Percentiles rank a stretch among this genome's conserved stretches.
Conservation (phyloP, 2,888 invertebrate species). For the Xestia ashworthii region DNA sequence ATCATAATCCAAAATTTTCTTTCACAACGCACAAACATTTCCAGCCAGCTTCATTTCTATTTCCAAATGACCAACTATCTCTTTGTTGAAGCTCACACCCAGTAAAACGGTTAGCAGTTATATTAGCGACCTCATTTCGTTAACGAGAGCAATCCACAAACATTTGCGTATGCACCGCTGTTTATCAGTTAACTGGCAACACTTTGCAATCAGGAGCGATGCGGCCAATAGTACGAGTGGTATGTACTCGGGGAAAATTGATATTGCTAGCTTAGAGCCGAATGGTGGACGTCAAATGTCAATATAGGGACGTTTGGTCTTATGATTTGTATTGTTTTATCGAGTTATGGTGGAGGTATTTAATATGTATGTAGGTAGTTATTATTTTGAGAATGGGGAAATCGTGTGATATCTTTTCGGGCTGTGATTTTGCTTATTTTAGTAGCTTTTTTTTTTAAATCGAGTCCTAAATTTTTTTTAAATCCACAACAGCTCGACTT, state of each 20-base stretch:
- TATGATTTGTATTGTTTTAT: constrained; percentile 46
- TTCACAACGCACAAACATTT: constrained; percentile 29
- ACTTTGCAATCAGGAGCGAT: constrained; percentile 83
- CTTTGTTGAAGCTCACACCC: constrained; percentile 48
- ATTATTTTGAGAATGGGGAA: not conserved
- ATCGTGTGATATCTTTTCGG: no score
- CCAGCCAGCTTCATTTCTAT: constrained; percentile 18
- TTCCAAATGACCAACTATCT: constrained; percentile 50
- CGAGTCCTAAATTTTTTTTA: no score
- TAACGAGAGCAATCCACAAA: constrained; percentile 87
- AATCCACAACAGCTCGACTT: no score
- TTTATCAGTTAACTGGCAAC: constrained; percentile 82
- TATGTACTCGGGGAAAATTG: constrained; percentile 66
- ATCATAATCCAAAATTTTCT: constrained; percentile 12
- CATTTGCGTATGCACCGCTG: constrained; percentile 80
- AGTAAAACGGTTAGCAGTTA: constrained; percentile 68
- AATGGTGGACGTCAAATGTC: constrained; percentile 16
- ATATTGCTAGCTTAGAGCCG: constrained; percentile 66
- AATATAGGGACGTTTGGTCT: constrained; percentile 26
- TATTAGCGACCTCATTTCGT: constrained; percentile 83
- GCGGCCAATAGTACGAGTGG: constrained; percentile 67
- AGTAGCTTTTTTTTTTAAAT: no score
- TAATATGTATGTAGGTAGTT: not conserved
- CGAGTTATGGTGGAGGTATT: not conserved
- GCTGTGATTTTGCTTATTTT: not conserved